These are phyloP conservation scores for Cryptoprocta ferox DNA, from an alignment of 2,797 vertebrate species.

Conservation along the genomic window DNA sequence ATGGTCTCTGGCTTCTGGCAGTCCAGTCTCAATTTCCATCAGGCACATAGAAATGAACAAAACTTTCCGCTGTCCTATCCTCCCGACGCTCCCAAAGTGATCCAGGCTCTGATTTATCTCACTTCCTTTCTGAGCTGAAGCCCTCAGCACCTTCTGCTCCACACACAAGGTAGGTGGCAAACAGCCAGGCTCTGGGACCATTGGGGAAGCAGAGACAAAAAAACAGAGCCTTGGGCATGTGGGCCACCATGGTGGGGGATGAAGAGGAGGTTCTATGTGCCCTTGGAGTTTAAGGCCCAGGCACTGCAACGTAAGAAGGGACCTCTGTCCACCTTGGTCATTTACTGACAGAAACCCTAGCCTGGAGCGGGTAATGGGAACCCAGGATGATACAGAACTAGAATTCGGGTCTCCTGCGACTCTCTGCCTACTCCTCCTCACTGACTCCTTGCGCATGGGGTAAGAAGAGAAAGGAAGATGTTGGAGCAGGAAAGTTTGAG, in stretches of 20 bases:
- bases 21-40: not conserved
- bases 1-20: not conserved
- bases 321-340: not conserved
- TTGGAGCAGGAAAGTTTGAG: not conserved
- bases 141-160: slow-evolving; percentile 10
- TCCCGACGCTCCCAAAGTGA: not conserved
- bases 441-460: not conserved
- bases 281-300: not conserved
- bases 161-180: slow-evolving; percentile 11
- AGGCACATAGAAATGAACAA: not conserved
- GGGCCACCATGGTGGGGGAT: fast-evolving
- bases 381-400: not conserved
- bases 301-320: not conserved
- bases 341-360: not conserved
- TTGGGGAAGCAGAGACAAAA: not conserved
- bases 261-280: no score
- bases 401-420: not conserved
- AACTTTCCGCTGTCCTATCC: not conserved
- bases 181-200: not conserved
- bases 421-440: not conserved
- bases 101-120: slow-evolving; percentile 21
- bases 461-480: not conserved
- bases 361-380: no score
- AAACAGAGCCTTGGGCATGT: not conserved
- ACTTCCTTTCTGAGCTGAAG: slow-evolving; percentile 69